Evolutionary conservation across 2,888 invertebrate species (phyloP).

Genomic region (Patella depressa): DNA sequence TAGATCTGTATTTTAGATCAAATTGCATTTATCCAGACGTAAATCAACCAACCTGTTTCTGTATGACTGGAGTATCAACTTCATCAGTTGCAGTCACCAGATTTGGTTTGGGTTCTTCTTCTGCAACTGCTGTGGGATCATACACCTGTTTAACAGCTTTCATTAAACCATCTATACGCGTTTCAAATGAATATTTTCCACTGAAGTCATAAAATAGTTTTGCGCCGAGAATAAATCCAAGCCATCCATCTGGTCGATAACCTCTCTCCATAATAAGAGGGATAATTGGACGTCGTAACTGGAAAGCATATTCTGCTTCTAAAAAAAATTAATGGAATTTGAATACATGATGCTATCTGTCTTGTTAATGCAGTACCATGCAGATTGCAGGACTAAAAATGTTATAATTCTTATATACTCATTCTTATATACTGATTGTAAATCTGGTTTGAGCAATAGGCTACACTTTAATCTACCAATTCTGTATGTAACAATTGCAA

Average conservation of each 20-base stretch:
- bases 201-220: constrained; percentile 47
- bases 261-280: constrained; percentile 44
- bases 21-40: background rate
- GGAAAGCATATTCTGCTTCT: constrained; percentile 51
- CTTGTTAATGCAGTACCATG: no score
- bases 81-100: background rate
- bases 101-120: background rate
- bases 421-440: no score
- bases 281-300: constrained; percentile 38
- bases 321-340: constrained; percentile 17
- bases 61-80: background rate
- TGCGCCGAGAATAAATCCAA: constrained; percentile 45
- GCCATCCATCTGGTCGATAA: constrained; percentile 48
- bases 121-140: background rate
- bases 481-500: no score
- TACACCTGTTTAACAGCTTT: constrained; percentile 21
- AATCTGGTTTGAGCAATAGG: no score
- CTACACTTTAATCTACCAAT: no score
- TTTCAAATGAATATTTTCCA: constrained; percentile 41
- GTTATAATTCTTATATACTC: no score
- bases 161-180: constrained; percentile 33
- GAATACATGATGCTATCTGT: no score
- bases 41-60: background rate
- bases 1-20: no score
- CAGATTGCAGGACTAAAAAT: no score